Evolutionary conservation across 2,888 invertebrate genomes (phyloP).

Genomic region (Parnassius mnemosyne): DNA sequence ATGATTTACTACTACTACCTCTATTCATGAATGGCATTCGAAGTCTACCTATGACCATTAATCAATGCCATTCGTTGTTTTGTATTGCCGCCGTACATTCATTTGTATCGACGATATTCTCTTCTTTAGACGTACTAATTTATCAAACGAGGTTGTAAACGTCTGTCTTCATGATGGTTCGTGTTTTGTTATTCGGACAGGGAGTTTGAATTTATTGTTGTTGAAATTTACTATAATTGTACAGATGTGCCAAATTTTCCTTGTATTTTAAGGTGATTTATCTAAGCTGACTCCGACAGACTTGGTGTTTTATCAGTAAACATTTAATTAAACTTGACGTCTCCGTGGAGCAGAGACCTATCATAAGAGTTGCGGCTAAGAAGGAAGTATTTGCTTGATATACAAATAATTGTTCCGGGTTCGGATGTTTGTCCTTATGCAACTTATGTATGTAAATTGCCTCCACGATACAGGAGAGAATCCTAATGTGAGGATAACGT

Average conservation of each 20-base stretch:
- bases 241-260: not conserved
- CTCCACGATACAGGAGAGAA: no score
- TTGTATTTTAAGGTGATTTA: not conserved
- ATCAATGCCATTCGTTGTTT: conserved; percentile 53
- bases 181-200: conserved; percentile 8
- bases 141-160: conserved; percentile 27
- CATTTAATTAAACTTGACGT: no score
- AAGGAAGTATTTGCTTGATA: no score
- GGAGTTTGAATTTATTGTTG: conserved; percentile 1
- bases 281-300: no score
- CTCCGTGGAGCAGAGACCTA: no score
- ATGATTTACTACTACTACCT: conserved; percentile 52
- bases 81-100: conserved; percentile 30
- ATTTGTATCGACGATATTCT: conserved; percentile 40
- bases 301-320: conserved; percentile 26
- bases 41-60: conserved; percentile 39
- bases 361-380: no score
- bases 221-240: not conserved
- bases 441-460: no score
- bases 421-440: no score
- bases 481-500: no score
- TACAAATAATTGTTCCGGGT: no score
- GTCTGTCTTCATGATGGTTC: conserved; percentile 6
- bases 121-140: conserved; percentile 29
- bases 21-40: conserved; percentile 52